Evolutionary conservation across 1,140 invertebrate species (phyloP).

Genomic region (Globodera rostochiensis): DNA sequence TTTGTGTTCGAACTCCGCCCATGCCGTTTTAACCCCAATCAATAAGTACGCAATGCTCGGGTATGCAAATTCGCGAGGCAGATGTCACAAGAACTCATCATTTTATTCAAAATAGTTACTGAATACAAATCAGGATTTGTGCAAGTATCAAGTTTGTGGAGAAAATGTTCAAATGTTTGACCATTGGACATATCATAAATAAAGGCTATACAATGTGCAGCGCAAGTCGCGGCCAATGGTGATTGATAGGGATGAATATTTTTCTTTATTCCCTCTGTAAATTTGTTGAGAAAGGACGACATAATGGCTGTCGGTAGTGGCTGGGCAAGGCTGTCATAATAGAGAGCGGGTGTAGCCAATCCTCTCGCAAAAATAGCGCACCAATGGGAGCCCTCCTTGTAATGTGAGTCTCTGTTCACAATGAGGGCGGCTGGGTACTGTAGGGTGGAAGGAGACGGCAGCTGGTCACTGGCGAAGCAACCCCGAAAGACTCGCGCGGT

Average conservation of each 20-base stretch:
- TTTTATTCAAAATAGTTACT: neutral
- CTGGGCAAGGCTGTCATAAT: slow-evolving; percentile 3
- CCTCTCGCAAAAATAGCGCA: slow-evolving; percentile 7
- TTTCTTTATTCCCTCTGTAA: neutral
- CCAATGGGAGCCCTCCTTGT: slow-evolving; percentile 3
- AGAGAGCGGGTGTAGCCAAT: neutral
- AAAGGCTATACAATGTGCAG: neutral
- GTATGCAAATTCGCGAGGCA: too few species aligned
- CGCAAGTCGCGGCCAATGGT: neutral
- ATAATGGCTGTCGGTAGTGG: neutral
- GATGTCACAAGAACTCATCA: neutral
- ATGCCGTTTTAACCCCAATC: too few species aligned
- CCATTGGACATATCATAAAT: slow-evolving; percentile 1
- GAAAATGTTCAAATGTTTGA: neutral
- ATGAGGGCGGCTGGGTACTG: slow-evolving; percentile 12
- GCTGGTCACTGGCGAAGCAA: slow-evolving; percentile 8
- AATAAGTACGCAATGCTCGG: too few species aligned
- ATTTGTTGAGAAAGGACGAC: neutral
- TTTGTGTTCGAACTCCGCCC: neutral
- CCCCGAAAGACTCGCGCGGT: neutral
- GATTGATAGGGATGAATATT: neutral
- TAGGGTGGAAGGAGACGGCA: neutral
- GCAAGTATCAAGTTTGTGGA: neutral
- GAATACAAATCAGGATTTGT: slow-evolving; percentile 6
- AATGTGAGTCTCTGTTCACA: neutral